Evolutionary conservation across 2,113 vertebrate genomes (phyloP).

Genomic region (Carollia perspicillata): DNA sequence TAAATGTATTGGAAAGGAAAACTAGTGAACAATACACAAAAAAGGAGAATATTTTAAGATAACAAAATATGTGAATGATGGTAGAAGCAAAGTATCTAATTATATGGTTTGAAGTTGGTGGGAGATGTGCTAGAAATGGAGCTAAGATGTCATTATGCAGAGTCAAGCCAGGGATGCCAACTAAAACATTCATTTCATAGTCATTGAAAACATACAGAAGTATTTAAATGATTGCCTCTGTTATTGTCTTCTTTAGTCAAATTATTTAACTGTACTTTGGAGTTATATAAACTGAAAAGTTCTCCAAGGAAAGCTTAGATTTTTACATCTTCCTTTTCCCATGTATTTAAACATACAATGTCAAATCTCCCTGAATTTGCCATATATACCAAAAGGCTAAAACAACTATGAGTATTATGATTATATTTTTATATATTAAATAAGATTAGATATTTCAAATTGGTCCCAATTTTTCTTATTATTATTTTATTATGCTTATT

Average conservation of each 20-base stretch:
- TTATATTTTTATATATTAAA: neutral
- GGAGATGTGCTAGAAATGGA: neutral
- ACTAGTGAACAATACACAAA: neutral
- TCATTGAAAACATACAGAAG: neutral
- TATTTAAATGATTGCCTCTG: neutral
- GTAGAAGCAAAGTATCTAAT: neutral
- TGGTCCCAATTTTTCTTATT: neutral
- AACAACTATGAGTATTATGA: neutral
- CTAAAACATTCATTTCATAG: neutral
- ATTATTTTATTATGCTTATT: neutral
- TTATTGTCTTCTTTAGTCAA: neutral
- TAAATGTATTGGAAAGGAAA: neutral
- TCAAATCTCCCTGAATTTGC: neutral
- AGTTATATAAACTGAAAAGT: neutral
- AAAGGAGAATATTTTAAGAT: neutral
- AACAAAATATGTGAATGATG: neutral
- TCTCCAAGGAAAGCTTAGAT: neutral
- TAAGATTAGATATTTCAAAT: neutral
- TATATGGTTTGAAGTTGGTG: neutral
- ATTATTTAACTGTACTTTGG: neutral
- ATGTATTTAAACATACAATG: neutral
- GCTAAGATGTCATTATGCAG: neutral
- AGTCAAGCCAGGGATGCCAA: neutral
- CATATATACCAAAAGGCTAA: neutral
- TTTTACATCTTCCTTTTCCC: neutral